A percentile compares a stretch with the other conserved stretches of the same genome.
phyloP scores from a whole-genome alignment of 2,113 vertebrate genomes.

The Nicator chloris region DNA sequence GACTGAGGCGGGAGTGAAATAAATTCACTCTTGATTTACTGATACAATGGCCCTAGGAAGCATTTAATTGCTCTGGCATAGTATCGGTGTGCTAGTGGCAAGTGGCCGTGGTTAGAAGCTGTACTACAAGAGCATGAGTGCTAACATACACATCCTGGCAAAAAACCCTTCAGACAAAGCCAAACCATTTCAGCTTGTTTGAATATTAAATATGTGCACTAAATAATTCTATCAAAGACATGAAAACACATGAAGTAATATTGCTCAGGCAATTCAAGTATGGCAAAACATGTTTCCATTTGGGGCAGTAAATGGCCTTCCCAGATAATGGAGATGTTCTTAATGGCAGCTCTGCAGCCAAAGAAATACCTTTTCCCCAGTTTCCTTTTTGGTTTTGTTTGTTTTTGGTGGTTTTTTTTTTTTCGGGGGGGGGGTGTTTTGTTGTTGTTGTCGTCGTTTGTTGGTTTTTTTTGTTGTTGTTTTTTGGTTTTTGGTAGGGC shows the following conservation, averaged over 20 bases:
- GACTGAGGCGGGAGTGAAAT: neutral
- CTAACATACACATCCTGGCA: neutral
- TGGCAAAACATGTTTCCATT: neutral
- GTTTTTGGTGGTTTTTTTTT: neutral
- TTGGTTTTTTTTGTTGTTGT: neutral
- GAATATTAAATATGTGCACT: neutral
- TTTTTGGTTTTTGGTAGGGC: neutral
- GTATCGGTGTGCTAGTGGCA: neutral
- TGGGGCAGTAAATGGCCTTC: neutral
- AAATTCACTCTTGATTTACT: conserved; percentile 9
- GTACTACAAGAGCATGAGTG: rapidly evolving
- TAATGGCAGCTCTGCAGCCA: neutral
- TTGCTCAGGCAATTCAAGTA: neutral
- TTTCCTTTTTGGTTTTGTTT: neutral
- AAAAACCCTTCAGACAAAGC: neutral
- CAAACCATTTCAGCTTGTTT: neutral
- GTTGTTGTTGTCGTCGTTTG: no score
- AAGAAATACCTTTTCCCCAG: neutral
- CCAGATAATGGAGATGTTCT: neutral
- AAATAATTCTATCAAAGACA: neutral
- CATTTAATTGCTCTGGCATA: neutral
- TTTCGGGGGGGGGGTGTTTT: no score
- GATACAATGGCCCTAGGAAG: neutral
- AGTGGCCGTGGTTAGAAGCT: neutral
- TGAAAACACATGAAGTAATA: neutral